phyloP scores from a whole-genome alignment of 2,888 invertebrate species.

The Epistrophe eligans region DNA sequence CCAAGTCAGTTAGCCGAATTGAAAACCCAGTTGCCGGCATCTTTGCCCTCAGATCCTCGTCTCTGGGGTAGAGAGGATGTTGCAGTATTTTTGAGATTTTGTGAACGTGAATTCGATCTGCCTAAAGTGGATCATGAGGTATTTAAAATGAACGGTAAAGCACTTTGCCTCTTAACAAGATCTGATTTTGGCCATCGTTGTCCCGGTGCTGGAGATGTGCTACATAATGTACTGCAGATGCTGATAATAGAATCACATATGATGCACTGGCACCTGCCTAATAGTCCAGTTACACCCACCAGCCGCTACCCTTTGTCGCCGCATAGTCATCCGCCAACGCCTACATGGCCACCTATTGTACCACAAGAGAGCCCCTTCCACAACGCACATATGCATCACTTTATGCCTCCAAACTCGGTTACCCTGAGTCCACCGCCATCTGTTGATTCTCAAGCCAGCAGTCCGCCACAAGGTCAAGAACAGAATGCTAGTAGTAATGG shows the following conservation, averaged over 20 bases:
- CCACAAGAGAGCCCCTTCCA: slow-evolving; percentile 85
- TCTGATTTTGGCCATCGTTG: slow-evolving; percentile 95
- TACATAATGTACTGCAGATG: slow-evolving; percentile 96
- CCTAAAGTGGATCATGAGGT: slow-evolving; percentile 96
- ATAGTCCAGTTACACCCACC: slow-evolving; percentile 92
- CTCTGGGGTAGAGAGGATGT: slow-evolving; percentile 96
- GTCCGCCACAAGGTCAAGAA: slow-evolving; percentile 92
- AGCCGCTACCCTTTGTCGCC: slow-evolving; percentile 92
- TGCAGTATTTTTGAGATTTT: slow-evolving; percentile 93
- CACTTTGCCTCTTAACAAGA: slow-evolving; percentile 94
- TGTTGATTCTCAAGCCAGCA: slow-evolving; percentile 93
- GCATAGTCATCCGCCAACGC: slow-evolving; percentile 92
- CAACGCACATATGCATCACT: slow-evolving; percentile 88
- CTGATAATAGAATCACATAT: slow-evolving; percentile 92
- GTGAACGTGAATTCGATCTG: slow-evolving; percentile 95
- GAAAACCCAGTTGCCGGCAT: slow-evolving; percentile 93
- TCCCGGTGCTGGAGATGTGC: slow-evolving; percentile 96
- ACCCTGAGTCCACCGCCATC: slow-evolving; percentile 96
- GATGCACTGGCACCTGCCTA: slow-evolving; percentile 91
- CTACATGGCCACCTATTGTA: slow-evolving; percentile 87
- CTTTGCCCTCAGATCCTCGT: slow-evolving; percentile 94
- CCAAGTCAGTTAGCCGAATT: slow-evolving; percentile 92
- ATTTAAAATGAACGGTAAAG: slow-evolving; percentile 99
- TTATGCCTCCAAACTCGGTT: slow-evolving; percentile 93
- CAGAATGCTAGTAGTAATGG: slow-evolving; percentile 77